These are phyloP conservation scores for Bactericera cockerelli DNA, from an alignment of 1,140 invertebrate genomes.

Conservation along the genomic window DNA sequence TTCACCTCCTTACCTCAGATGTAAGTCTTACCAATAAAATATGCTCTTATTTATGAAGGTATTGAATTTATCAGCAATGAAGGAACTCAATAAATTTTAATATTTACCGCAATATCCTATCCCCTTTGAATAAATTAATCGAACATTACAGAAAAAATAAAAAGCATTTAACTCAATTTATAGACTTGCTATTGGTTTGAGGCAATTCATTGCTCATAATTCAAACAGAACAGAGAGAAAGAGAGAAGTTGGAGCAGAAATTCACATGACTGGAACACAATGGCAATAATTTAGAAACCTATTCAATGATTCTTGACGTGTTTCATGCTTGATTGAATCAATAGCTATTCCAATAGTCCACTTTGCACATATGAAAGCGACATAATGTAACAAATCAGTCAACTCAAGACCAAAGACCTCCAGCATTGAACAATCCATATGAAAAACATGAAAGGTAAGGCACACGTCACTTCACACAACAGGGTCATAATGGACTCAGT, in stretches of 20 bases:
- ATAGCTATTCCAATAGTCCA: background rate
- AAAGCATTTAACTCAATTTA: constrained; percentile 5
- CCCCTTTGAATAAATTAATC: background rate
- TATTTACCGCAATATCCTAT: background rate
- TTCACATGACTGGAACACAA: constrained; percentile 1
- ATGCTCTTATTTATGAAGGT: no score
- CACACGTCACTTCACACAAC: constrained; percentile 7
- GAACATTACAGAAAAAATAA: constrained; percentile 1
- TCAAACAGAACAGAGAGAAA: background rate
- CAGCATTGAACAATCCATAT: constrained; percentile 5
- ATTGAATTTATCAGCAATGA: no score
- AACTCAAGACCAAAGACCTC: constrained; percentile 6
- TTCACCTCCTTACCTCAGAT: no score
- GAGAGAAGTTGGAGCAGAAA: background rate
- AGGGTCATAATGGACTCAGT: background rate
- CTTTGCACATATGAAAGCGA: background rate
- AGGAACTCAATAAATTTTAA: no score
- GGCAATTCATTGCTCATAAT: background rate
- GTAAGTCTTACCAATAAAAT: no score
- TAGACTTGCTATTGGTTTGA: constrained; percentile 1
- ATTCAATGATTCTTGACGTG: constrained; percentile 5
- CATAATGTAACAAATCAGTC: constrained; percentile 6
- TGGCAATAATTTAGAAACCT: constrained; percentile 7
- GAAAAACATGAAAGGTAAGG: background rate
- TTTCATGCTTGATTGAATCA: constrained; percentile 8